These are phyloP conservation scores for Drosophila oshimai DNA, from an alignment of 1,140 invertebrate genomes.

Conservation along the genomic window DNA sequence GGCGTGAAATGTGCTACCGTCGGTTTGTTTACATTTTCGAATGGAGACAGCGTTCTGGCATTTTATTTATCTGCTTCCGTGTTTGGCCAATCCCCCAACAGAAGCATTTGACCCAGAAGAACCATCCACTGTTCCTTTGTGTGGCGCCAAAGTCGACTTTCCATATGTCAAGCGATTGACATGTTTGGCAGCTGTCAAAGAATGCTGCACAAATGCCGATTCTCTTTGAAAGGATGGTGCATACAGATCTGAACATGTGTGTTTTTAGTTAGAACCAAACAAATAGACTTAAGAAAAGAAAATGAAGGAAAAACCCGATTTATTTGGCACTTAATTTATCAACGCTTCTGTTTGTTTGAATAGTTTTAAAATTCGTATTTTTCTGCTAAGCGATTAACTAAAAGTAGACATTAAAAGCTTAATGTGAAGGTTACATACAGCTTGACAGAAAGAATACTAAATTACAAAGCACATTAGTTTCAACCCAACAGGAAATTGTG, in stretches of 20 bases:
- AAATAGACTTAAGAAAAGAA: not conserved
- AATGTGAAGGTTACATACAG: not conserved
- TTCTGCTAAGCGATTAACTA: not conserved
- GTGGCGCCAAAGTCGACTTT: conserved; percentile 34
- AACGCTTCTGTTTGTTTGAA: not conserved
- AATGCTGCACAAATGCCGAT: conserved; percentile 31
- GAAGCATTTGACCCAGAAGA: conserved; percentile 19
- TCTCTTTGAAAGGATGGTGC: not conserved
- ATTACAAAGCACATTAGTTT: too few relatives aligned
- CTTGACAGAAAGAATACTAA: not conserved
- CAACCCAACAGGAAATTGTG: not conserved
- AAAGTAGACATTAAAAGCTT: not conserved
- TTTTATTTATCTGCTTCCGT: conserved; percentile 52
- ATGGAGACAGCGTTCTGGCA: conserved; percentile 25
- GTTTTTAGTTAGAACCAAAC: not conserved
- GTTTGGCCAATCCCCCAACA: conserved; percentile 32
- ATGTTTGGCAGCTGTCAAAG: conserved; percentile 64
- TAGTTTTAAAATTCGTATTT: not conserved
- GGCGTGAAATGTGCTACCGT: conserved; percentile 41
- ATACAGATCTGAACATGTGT: not conserved
- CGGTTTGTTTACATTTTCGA: conserved; percentile 40
- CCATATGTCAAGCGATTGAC: conserved; percentile 44
- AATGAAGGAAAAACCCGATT: not conserved
- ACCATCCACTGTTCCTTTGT: conserved; percentile 15
- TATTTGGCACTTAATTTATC: not conserved